Base-by-base conservation (phyloP, 2,113 vertebrate species). In the Elachura formosa region DNA sequence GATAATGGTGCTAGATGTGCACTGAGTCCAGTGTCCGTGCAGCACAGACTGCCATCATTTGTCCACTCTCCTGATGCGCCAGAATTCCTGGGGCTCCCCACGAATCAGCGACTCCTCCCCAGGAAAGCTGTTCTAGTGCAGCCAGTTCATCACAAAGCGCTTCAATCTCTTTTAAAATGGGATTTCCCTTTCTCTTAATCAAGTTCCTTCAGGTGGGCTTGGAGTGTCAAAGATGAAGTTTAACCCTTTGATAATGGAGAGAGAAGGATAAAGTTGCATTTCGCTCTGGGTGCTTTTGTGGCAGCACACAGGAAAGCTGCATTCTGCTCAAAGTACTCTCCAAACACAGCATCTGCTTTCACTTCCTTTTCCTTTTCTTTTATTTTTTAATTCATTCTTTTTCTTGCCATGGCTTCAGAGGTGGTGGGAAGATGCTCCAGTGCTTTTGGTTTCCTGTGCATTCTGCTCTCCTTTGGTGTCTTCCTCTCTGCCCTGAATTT, bases 81-180 rank as follows among this genome's bases (percentile, higher is more conserved):
- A 24, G 26, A 56, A 1, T 52, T 89, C 29, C 73, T 52, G 64
- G 68, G 61, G 52, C 48, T 78, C 76, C 49, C 34, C 28, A 18
- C 1, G 3, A 46, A 78, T 61, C 38, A 74, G 77, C 84, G 49
- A 74, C 29, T 84, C 46, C 72, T 45, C 55, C 56, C 48, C 56
- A 61, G 29, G 48, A 78, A 84, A 86, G 62, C 85, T 69, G 33
- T 33, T 87, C 63, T 48, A 25, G 33, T 45, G 38, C 46, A 87
- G 63, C 31, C 43, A 85, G 51, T 83, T 92, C 16, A 61, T 12
- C 48, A 55, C 43, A 62, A 54, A 87, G 91, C 26, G 54, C 40
- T 91, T 96, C 89, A 94, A 93, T 94, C 82, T 68, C 63, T 90
- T 72, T 83, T 56, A 82, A 82, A 96, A 91, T 33, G 29, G 45